Conservation (phyloP, 2,888 invertebrate species). For the Xestia c-nigrum region DNA sequence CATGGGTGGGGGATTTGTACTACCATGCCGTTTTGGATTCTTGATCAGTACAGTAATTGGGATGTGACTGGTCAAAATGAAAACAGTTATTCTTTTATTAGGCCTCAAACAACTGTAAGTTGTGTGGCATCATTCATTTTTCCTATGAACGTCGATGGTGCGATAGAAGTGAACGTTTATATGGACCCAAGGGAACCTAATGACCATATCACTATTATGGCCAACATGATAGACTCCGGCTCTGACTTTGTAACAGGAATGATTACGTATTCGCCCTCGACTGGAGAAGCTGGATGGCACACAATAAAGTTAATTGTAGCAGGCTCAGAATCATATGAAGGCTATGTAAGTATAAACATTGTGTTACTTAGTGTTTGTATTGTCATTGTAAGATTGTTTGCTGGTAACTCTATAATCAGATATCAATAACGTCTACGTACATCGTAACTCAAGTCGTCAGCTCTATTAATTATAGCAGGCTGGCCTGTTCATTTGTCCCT, state of each 20-base stretch:
- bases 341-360: conserved; percentile 40
- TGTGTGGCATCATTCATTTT: conserved; percentile 42
- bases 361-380: conserved; percentile 1
- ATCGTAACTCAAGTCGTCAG: not conserved
- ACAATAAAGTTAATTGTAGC: conserved; percentile 17
- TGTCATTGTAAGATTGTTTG: not conserved
- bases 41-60: conserved; percentile 51
- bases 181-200: not conserved
- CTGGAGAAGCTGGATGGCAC: conserved; percentile 18
- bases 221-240: not conserved
- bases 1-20: conserved; percentile 65
- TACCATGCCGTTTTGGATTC: conserved; percentile 62
- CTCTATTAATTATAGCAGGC: not conserved
- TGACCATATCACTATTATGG: conserved; percentile 10
- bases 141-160: conserved; percentile 1
- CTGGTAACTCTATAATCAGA: not conserved
- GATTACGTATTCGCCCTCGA: not conserved
- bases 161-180: conserved; percentile 19
- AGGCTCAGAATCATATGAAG: conserved; percentile 23
- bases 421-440: not conserved
- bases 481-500: not conserved
- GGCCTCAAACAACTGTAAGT: conserved; percentile 43
- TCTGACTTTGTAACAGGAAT: conserved; percentile 6
- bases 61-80: conserved; percentile 58
- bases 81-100: conserved; percentile 69